Conservation (phyloP, 2,797 vertebrate genomes). For the Anas capensis region DNA sequence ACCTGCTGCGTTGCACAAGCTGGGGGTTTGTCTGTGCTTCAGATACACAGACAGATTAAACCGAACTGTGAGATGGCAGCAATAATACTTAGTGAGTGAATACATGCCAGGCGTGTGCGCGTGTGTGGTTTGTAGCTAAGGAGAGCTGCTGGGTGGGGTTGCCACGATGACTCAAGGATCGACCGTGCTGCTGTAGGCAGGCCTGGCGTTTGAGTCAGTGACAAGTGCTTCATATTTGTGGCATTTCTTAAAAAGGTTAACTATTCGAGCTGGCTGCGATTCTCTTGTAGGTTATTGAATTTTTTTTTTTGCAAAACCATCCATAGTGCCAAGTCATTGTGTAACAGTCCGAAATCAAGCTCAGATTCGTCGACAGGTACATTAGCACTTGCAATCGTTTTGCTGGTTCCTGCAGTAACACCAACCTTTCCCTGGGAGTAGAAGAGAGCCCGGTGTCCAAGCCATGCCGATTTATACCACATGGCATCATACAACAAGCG, state of each 20-base stretch:
- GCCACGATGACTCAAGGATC: neutral
- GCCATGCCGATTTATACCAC: neutral
- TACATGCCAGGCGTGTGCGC: neutral
- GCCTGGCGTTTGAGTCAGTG: neutral
- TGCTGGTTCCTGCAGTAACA: neutral
- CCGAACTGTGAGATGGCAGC: neutral
- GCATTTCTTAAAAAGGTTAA: neutral
- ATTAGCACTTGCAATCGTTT: neutral
- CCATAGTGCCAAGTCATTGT: neutral
- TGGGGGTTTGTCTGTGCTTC: neutral
- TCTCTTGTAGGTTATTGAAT: neutral
- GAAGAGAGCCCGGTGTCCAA: neutral
- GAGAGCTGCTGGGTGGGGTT: neutral
- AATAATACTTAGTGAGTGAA: neutral
- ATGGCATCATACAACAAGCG: fast-evolving
- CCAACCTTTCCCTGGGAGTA: neutral
- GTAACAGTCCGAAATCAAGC: neutral
- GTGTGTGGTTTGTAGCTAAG: neutral
- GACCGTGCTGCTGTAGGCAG: neutral
- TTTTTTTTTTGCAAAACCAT: neutral
- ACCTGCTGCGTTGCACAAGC: neutral
- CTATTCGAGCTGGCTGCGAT: neutral
- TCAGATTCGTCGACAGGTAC: fast-evolving
- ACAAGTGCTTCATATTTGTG: neutral
- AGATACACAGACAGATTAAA: neutral